Percentiles rank a stretch among this genome's conserved stretches.
These are phyloP conservation scores for Scelioninae gen. 1 DNA, from an alignment of 2,888 invertebrate genomes.

Conservation along the genomic window DNA sequence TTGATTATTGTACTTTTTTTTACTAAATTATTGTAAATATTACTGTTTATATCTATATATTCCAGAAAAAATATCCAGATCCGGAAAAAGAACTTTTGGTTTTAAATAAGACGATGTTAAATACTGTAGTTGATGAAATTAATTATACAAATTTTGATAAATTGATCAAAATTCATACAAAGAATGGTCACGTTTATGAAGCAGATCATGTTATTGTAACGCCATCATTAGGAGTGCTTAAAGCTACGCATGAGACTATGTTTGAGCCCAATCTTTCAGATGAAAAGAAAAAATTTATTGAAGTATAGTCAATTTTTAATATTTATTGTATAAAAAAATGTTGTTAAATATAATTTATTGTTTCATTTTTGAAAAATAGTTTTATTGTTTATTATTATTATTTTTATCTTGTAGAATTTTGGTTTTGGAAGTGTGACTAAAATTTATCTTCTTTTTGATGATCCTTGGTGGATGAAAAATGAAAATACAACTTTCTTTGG, in stretches of 20 bases:
- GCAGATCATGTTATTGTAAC: constrained; percentile 81
- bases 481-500: constrained; percentile 5
- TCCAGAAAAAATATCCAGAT: constrained; percentile 79
- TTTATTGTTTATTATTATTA: not conserved
- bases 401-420: constrained; percentile 83
- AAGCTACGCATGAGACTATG: constrained; percentile 73
- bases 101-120: constrained; percentile 75
- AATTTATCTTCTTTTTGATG: constrained; percentile 87
- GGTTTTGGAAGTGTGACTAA: constrained; percentile 89
- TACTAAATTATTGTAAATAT: not conserved
- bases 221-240: no score
- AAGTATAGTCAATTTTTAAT: constrained; percentile 74
- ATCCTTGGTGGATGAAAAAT: constrained; percentile 87
- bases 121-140: constrained; percentile 76
- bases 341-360: not conserved
- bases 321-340: no score
- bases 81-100: constrained; percentile 77
- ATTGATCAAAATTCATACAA: constrained; percentile 80
- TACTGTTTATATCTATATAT: not conserved
- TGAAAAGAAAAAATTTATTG: constrained; percentile 86
- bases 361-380: no score
- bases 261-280: constrained; percentile 86
- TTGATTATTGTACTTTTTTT: no score
- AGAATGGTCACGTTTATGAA: constrained; percentile 85
- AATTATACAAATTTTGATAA: constrained; percentile 72